A percentile compares a stretch with the other conserved stretches of the same genome.
Evolutionary conservation across 2,888 invertebrate genomes (phyloP).

Genomic region (Carpatolechia fugitivella): DNA sequence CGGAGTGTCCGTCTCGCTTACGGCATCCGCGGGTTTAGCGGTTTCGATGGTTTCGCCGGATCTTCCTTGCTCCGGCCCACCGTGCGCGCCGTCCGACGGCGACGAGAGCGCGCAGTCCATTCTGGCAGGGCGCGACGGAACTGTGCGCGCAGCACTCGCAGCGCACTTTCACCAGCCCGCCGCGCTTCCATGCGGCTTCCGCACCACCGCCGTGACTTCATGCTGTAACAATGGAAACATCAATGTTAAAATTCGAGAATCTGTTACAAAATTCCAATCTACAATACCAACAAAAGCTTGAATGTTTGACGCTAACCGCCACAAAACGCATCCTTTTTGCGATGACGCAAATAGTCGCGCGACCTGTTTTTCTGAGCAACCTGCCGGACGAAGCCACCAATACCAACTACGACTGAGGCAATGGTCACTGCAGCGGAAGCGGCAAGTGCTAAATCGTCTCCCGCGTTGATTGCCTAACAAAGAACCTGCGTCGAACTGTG

Average conservation of each 20-base stretch:
- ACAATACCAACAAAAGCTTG: background rate
- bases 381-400: background rate
- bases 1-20: slow-evolving; percentile 59
- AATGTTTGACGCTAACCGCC: background rate
- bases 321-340: background rate
- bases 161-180: slow-evolving; percentile 66
- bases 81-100: slow-evolving; percentile 59
- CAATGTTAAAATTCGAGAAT: background rate
- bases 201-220: slow-evolving; percentile 74
- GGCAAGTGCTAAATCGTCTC: slow-evolving; percentile 53
- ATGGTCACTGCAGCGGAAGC: slow-evolving; percentile 42
- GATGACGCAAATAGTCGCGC: background rate
- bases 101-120: slow-evolving; percentile 71
- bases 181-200: slow-evolving; percentile 75
- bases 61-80: slow-evolving; percentile 71
- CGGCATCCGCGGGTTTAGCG: slow-evolving; percentile 45
- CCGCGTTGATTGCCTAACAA: slow-evolving; percentile 55
- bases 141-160: slow-evolving; percentile 63
- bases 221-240: slow-evolving; percentile 44
- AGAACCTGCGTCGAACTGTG: slow-evolving; percentile 30
- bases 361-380: background rate
- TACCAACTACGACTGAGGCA: background rate
- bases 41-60: slow-evolving; percentile 64
- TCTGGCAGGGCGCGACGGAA: slow-evolving; percentile 61
- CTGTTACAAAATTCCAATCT: too few relatives aligned